phyloP scores from a whole-genome alignment of 2,888 invertebrate species.

The Cerastoderma edule region DNA sequence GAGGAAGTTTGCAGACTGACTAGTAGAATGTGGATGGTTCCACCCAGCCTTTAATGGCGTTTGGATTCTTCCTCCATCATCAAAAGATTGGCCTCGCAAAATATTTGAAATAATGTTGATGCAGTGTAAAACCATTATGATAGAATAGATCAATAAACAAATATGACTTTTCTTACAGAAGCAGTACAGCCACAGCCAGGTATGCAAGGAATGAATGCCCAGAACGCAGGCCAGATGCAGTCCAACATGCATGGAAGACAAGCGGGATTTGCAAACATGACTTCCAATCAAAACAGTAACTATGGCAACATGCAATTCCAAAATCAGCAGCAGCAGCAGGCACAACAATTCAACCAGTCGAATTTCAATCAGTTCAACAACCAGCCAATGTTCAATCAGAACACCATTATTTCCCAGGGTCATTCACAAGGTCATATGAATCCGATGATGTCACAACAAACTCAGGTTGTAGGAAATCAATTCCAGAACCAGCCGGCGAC shows the following conservation, averaged over 20 bases:
- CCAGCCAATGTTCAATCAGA: constrained; percentile 54
- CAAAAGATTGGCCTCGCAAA: too few species aligned
- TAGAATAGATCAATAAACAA: too few species aligned
- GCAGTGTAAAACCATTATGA: too few species aligned
- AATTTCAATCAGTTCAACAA: constrained; percentile 53
- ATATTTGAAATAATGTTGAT: too few species aligned
- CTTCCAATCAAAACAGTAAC: constrained; percentile 26
- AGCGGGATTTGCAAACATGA: constrained; percentile 42
- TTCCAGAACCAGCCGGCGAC: constrained; percentile 67
- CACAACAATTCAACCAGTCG: constrained; percentile 49
- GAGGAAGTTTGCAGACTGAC: too few species aligned
- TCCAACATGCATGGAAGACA: constrained; percentile 10
- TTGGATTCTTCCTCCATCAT: too few species aligned
- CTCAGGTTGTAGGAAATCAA: constrained; percentile 33
- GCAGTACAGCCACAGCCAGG: constrained; percentile 25
- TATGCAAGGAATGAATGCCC: constrained; percentile 40
- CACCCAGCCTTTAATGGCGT: too few species aligned
- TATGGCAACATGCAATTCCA: constrained; percentile 44
- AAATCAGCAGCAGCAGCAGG: constrained; percentile 47
- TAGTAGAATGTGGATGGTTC: too few species aligned
- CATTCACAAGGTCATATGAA: constrained; percentile 51
- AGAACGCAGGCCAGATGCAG: constrained; percentile 33
- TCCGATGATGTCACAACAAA: constrained; percentile 40
- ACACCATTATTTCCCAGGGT: constrained; percentile 47
- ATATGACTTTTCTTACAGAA: too few species aligned